Conservation (phyloP, 2,797 vertebrate species). For the Acanthurus tractus region DNA sequence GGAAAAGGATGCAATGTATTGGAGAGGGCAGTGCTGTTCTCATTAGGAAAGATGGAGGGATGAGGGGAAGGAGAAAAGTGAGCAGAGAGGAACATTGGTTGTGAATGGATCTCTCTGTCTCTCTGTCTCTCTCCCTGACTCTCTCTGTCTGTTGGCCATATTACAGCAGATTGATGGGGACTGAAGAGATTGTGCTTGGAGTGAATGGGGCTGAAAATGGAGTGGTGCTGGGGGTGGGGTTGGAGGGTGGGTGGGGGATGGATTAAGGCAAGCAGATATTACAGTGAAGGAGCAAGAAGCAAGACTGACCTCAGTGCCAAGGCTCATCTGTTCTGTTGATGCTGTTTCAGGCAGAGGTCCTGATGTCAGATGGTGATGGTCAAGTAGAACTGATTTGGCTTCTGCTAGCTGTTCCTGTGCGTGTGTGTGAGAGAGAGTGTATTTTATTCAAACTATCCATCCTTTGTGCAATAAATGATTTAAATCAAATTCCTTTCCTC, state of each 20-base stretch:
- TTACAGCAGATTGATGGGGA: conserved; percentile 70
- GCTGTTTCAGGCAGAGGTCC: conserved; percentile 43
- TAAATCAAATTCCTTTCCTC: conserved; percentile 48
- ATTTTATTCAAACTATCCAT: not conserved
- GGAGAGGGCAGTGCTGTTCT: conserved; percentile 70
- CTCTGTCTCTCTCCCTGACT: conserved; percentile 40
- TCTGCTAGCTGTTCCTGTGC: not conserved
- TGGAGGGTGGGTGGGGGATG: conserved; percentile 3
- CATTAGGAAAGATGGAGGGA: conserved; percentile 70
- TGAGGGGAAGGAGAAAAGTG: conserved; percentile 48
- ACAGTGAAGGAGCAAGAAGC: conserved; percentile 39
- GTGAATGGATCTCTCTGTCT: conserved; percentile 66
- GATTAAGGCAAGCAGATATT: conserved; percentile 43
- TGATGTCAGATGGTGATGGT: conserved; percentile 31
- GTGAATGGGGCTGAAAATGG: conserved; percentile 70
- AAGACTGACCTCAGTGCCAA: conserved; percentile 58
- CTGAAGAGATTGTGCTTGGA: conserved; percentile 58
- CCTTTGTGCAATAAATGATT: conserved; percentile 10
- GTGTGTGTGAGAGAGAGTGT: not conserved
- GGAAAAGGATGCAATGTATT: conserved; percentile 66
- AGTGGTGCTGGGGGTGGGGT: conserved; percentile 35
- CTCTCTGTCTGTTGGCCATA: conserved; percentile 58
- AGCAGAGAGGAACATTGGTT: conserved; percentile 58
- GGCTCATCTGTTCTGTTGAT: conserved; percentile 41
- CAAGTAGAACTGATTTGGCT: conserved; percentile 31